Conservation (phyloP, 2,888 invertebrate genomes). For the Tiliacea aurago region DNA sequence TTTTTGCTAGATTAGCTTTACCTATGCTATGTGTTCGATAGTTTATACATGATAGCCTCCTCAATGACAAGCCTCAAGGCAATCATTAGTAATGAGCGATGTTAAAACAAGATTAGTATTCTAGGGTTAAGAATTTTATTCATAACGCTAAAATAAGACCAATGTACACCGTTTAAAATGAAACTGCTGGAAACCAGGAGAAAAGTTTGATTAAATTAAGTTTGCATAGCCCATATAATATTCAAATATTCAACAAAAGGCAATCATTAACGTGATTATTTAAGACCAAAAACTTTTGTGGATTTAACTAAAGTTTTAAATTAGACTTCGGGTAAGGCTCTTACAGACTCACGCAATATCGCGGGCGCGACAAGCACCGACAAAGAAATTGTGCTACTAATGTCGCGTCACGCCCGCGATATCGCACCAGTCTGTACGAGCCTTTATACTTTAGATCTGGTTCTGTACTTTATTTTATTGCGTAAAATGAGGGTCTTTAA, state of each 20-base stretch:
- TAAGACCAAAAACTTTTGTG: conserved; percentile 33
- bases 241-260: conserved; percentile 34
- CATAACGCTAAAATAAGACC: neutral
- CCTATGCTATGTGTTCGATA: too few species aligned
- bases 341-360: too few species aligned
- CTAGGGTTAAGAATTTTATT: neutral
- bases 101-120: neutral
- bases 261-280: conserved; percentile 37
- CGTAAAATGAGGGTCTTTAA: conserved; percentile 21
- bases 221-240: conserved; percentile 12
- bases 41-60: too few species aligned
- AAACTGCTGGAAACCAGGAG: neutral
- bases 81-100: neutral
- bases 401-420: too few species aligned
- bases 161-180: neutral
- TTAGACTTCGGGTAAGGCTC: conserved; percentile 34
- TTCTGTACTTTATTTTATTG: conserved; percentile 30
- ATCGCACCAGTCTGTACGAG: too few species aligned
- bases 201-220: conserved; percentile 18
- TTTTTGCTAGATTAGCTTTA: too few species aligned
- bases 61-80: neutral
- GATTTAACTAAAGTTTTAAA: conserved; percentile 32
- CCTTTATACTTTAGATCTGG: conserved; percentile 15
- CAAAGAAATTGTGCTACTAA: too few species aligned
- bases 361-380: too few species aligned